Base-by-base conservation (phyloP, 2,888 invertebrate genomes). In the Drosophila incognita region DNA sequence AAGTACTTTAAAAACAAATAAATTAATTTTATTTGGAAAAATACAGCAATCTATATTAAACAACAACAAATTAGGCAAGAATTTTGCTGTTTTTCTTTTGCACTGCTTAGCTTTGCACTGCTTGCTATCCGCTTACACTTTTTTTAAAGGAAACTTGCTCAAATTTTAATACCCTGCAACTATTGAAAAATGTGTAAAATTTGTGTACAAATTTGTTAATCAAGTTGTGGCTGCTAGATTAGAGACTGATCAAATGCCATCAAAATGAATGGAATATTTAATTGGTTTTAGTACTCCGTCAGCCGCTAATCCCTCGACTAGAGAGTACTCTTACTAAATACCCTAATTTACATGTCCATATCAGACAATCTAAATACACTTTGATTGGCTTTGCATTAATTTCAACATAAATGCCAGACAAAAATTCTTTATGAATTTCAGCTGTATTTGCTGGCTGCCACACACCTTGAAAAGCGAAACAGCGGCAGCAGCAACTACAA, bases 391-490 rank as follows among this genome's bases (percentile, higher is more conserved):
- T 59, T 33, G 52, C 48, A 54, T 63, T 52, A 59, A 49, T 36
- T 61, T 56, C 51, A 48, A 64, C 57, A 46, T 10, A 53, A 60
- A 57, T 68, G 66, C 56, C 36, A 63, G 15, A 38, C 54, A 53
- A 18, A 54, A 68, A 68, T 57, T 60, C 57, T 56, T 40, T 49
- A 63, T 70, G 46, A 61, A 70, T 69, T 69, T 69, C 60, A 70
- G 62, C 58, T 60, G 71, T 65, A 60, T 49, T 53, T 59, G 31
- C 31, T n/a, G 27, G 46, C 33, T 79, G 73, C 81, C 87, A 87
- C 87, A 87, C 87, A 87, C 90, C 87, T 90, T 87, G 90, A 84
- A 83, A 79, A 73, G 15, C 36, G 27, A 3, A 36, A n/a, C 33
- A 29, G 18, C 42, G 33, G 36, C 48, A 31, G 21, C 33, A 38